Evolutionary conservation across 2,888 invertebrate genomes (phyloP).

Genomic region (Euplagia quadripunctaria): DNA sequence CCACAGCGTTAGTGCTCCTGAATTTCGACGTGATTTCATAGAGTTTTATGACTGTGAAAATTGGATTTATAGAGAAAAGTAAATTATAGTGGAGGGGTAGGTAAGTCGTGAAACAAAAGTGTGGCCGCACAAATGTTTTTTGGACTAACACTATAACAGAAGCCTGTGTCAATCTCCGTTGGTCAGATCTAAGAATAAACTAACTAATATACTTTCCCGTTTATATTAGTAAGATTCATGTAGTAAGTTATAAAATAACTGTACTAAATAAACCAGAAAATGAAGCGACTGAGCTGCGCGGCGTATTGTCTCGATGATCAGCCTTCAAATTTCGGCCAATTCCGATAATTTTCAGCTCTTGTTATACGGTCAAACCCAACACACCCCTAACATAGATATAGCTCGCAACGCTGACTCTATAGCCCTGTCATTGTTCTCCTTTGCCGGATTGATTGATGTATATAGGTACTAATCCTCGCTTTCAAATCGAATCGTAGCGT

Average conservation of each 20-base stretch:
- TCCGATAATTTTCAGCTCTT: not conserved
- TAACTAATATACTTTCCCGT: no score
- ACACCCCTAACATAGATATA: not conserved
- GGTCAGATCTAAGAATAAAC: no score
- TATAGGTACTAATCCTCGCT: not conserved
- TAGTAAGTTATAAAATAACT: no score
- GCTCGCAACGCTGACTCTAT: not conserved
- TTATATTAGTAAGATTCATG: no score
- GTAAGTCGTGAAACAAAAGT: not conserved
- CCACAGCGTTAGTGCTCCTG: slow-evolving; percentile 15
- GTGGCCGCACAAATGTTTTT: not conserved
- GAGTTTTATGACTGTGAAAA: not conserved
- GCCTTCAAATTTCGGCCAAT: not conserved
- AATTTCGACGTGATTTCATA: not conserved
- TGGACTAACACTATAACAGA: not conserved
- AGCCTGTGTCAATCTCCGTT: no score
- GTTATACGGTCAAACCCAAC: not conserved
- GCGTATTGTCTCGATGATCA: not conserved
- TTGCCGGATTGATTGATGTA: not conserved
- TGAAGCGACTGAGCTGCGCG: not conserved
- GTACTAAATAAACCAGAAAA: not conserved
- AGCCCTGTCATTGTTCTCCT: not conserved
- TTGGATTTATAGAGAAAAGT: not conserved
- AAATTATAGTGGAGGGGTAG: not conserved
- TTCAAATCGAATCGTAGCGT: not conserved